phyloP scores from a whole-genome alignment of 2,797 vertebrate genomes.

The Neomorphus geoffroyi region DNA sequence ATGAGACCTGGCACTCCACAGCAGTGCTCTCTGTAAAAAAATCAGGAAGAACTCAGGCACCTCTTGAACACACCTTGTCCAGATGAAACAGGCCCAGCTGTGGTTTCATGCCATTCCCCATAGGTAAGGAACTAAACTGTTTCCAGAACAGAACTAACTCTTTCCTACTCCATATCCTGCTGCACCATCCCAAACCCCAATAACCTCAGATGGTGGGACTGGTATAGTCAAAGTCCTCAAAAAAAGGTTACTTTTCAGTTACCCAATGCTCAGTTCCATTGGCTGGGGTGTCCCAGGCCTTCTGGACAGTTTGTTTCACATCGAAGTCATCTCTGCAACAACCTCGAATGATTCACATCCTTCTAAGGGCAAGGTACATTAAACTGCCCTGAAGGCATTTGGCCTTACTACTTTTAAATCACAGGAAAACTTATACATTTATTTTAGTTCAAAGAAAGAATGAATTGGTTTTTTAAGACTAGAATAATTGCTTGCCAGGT shows the following conservation, averaged over 20 bases:
- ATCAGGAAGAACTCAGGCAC: not conserved
- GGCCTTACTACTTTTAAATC: not conserved
- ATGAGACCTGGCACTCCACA: not conserved
- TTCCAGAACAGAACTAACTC: not conserved
- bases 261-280: not conserved
- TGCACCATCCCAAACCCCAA: not conserved
- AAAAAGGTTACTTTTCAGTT: not conserved
- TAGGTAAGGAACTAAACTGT: not conserved
- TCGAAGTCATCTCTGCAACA: not conserved
- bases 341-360: not conserved
- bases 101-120: not conserved
- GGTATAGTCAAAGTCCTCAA: not conserved
- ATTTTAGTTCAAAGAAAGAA: not conserved
- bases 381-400: not conserved
- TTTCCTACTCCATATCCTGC: not conserved
- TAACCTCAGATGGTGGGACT: not conserved
- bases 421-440: not conserved
- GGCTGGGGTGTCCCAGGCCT: accelerated
- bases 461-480: not conserved
- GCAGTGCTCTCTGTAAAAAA: not conserved
- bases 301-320: not conserved
- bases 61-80: not conserved
- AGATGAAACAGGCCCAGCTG: not conserved
- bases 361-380: not conserved
- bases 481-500: not conserved